Evolutionary conservation across 2,113 vertebrate species (phyloP).

Genomic region (Thalassoma bifasciatum): DNA sequence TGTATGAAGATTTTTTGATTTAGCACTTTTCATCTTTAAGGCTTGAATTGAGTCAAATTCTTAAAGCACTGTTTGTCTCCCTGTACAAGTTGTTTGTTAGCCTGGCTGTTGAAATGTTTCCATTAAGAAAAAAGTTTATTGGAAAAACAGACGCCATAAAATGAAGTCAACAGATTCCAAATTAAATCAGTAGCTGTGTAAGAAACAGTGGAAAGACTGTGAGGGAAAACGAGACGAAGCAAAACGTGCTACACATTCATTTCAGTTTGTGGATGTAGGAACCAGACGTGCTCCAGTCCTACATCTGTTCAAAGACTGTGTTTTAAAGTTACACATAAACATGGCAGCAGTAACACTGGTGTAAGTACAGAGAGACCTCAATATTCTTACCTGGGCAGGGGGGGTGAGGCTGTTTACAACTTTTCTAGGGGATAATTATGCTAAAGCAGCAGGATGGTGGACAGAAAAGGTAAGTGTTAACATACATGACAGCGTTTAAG

Average conservation of each 20-base stretch:
- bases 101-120: too few species aligned
- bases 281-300: slow-evolving; percentile 10
- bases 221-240: not conserved
- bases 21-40: too few species aligned
- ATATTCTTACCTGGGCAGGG: not conserved
- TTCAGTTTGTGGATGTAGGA: not conserved
- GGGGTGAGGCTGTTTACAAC: not conserved
- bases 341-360: not conserved
- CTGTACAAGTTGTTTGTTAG: too few species aligned
- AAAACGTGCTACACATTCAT: not conserved
- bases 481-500: slow-evolving; percentile 15
- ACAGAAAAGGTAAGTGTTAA: not conserved
- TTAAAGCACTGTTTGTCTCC: too few species aligned
- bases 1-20: too few species aligned
- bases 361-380: slow-evolving; percentile 10
- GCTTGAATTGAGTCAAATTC: too few species aligned
- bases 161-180: too few species aligned
- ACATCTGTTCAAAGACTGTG: slow-evolving; percentile 38
- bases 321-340: slow-evolving; percentile 8
- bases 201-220: not conserved
- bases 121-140: too few species aligned
- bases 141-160: too few species aligned
- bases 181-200: not conserved
- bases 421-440: slow-evolving; percentile 14
- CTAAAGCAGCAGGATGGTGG: slow-evolving; percentile 13